phyloP scores from a whole-genome alignment of 2,888 invertebrate species.

The Platerodrilus igneus region DNA sequence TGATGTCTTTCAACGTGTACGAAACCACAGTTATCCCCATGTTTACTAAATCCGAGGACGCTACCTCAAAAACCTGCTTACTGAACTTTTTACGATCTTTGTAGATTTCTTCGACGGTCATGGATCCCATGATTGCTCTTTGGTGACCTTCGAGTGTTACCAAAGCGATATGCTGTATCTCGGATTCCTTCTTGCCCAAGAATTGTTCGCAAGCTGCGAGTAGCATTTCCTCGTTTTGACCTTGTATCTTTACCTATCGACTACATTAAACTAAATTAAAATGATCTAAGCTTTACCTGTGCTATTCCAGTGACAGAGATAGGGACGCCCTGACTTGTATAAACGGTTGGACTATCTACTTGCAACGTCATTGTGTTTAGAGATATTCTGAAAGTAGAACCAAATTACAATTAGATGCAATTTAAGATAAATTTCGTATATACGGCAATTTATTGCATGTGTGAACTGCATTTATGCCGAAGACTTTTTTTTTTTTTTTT shows the following conservation, averaged over 20 bases:
- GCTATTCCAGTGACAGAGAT: constrained; percentile 97
- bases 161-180: constrained; percentile 86
- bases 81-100: constrained; percentile 95
- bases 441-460: too few relatives aligned
- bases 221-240: constrained; percentile 85
- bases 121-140: constrained; percentile 92
- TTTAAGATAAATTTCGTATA: too few relatives aligned
- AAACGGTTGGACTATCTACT: constrained; percentile 93
- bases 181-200: constrained; percentile 79
- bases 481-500: too few relatives aligned
- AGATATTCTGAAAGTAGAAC: constrained; percentile 71
- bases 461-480: too few relatives aligned
- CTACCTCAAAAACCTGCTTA: constrained; percentile 91
- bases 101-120: constrained; percentile 96
- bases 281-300: constrained; percentile 59
- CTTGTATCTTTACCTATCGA: constrained; percentile 76
- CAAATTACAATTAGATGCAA: too few relatives aligned
- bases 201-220: constrained; percentile 92
- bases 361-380: constrained; percentile 96
- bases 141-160: constrained; percentile 93
- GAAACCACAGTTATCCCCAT: constrained; percentile 96
- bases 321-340: constrained; percentile 94
- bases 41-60: constrained; percentile 90
- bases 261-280: neutral
- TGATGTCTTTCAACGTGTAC: constrained; percentile 89